Conservation (phyloP, 2,113 vertebrate species). For the Apteryx owenii region DNA sequence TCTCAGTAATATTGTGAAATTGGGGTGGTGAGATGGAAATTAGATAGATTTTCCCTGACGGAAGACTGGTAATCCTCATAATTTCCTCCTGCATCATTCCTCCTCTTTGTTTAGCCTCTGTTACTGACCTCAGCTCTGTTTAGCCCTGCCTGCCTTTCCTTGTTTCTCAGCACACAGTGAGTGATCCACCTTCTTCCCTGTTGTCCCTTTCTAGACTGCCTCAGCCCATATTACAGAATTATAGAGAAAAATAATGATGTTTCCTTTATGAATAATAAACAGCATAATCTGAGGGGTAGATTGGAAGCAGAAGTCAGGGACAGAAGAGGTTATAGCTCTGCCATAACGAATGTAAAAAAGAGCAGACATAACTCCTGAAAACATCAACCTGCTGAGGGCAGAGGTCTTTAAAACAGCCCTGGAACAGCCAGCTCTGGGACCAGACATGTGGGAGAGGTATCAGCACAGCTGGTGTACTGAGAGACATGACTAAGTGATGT, state of each 20-base stretch:
- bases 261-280: neutral
- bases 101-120: neutral
- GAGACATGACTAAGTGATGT: neutral
- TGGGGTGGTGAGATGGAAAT: neutral
- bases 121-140: neutral
- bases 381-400: neutral
- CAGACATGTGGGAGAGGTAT: neutral
- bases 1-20: neutral
- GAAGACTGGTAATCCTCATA: neutral
- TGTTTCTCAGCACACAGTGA: neutral
- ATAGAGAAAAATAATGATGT: neutral
- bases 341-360: neutral
- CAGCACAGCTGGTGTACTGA: too few species aligned
- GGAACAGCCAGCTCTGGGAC: neutral
- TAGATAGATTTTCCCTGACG: neutral
- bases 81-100: neutral
- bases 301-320: neutral
- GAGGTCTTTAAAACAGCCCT: neutral
- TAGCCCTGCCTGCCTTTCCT: neutral
- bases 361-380: neutral
- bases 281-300: neutral
- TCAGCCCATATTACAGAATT: neutral
- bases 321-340: neutral
- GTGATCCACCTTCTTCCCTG: neutral
- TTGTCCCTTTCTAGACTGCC: neutral